Conservation (phyloP, 2,113 vertebrate genomes). For the Brevimyrus niger region DNA sequence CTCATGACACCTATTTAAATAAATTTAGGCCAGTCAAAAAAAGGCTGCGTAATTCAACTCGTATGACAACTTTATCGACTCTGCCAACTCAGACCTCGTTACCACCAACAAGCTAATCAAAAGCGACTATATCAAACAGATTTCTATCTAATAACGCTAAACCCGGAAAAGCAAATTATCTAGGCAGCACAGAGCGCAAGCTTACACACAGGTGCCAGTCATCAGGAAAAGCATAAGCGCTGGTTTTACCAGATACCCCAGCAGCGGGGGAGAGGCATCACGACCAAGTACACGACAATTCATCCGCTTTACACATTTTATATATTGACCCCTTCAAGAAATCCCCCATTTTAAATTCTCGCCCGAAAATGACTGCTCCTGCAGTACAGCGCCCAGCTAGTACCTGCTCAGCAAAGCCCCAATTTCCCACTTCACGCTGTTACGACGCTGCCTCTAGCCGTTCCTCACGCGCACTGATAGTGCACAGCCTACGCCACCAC, state of each 20-base stretch:
- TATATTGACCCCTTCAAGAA: background rate
- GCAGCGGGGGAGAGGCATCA: background rate
- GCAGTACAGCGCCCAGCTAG: background rate
- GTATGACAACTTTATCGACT: background rate
- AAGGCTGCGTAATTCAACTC: background rate
- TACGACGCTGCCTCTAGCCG: background rate
- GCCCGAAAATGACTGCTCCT: background rate
- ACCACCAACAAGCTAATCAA: background rate
- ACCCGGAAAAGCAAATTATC: background rate
- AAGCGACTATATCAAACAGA: background rate
- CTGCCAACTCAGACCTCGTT: background rate
- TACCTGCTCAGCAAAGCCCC: background rate
- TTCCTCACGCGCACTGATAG: background rate
- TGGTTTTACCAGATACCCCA: background rate
- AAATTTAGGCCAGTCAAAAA: background rate
- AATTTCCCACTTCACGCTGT: background rate
- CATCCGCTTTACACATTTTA: background rate
- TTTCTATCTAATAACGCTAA: background rate
- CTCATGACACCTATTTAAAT: background rate
- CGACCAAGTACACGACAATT: background rate
- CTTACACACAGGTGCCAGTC: background rate
- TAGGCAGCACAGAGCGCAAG: background rate
- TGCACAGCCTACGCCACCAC: background rate
- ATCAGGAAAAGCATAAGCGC: background rate
- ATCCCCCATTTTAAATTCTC: background rate